Percentiles rank a stretch among this genome's conserved stretches.
These are phyloP conservation scores for Diaperis boleti DNA, from an alignment of 2,888 invertebrate genomes.

Conservation along the genomic window DNA sequence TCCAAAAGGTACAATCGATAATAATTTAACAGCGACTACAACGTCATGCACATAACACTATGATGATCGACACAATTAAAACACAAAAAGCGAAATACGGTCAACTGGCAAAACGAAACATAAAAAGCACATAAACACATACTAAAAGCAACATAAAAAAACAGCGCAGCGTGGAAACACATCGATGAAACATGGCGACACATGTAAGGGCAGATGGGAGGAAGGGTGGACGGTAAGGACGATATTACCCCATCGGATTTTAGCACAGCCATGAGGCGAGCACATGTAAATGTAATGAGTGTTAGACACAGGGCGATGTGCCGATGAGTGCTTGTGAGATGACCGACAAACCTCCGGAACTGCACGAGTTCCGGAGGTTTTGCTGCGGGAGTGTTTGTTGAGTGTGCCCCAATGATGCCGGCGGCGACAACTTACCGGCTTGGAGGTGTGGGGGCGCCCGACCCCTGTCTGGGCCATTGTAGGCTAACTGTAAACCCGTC, in stretches of 20 bases:
- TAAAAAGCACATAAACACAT: constrained; percentile 54
- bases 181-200: constrained; percentile 56
- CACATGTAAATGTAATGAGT: constrained; percentile 63
- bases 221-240: constrained; percentile 43
- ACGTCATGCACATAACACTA: constrained; percentile 26
- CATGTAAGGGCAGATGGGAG: constrained; percentile 45
- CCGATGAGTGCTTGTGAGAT: constrained; percentile 62
- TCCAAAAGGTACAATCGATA: background rate
- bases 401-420: constrained; percentile 41
- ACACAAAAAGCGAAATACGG: constrained; percentile 20
- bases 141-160: constrained; percentile 53
- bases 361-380: constrained; percentile 44
- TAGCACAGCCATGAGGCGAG: constrained; percentile 66
- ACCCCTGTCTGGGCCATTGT: constrained; percentile 65
- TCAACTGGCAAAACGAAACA: constrained; percentile 48
- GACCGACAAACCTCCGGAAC: constrained; percentile 53
- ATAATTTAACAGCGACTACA: background rate
- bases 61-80: constrained; percentile 6
- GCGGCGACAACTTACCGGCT: constrained; percentile 66
- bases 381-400: constrained; percentile 40
- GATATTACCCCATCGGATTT: constrained; percentile 59
- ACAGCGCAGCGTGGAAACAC: constrained; percentile 46
- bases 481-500: constrained; percentile 66
- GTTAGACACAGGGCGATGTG: constrained; percentile 65
- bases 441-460: constrained; percentile 63